Conservation (phyloP, 2,797 vertebrate species). For the Chelon auratus region DNA sequence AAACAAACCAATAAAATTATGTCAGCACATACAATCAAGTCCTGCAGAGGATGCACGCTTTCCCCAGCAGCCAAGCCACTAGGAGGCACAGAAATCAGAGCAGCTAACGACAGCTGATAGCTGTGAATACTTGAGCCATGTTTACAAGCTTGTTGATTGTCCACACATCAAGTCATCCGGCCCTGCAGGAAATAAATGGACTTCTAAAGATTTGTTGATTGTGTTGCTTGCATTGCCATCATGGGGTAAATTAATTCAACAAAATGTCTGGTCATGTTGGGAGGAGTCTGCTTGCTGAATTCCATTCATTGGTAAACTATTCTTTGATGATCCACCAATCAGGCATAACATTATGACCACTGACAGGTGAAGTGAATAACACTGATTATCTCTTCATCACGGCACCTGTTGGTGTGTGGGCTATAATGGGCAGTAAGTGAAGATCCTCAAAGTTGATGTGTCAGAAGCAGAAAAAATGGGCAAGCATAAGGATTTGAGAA, state of each 20-base stretch:
- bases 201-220: constrained; percentile 38
- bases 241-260: constrained; percentile 33
- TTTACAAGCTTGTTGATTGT: constrained; percentile 40
- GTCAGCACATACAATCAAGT: constrained; percentile 8
- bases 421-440: too few relatives aligned
- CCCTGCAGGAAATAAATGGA: constrained; percentile 26
- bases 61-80: background rate
- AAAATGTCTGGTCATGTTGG: constrained; percentile 21
- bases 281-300: constrained; percentile 15
- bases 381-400: background rate
- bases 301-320: constrained; percentile 5
- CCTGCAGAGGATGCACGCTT: constrained; percentile 9
- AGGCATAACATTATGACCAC: too few relatives aligned
- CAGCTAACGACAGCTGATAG: constrained; percentile 16
- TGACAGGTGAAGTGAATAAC: too few relatives aligned
- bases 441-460: too few relatives aligned
- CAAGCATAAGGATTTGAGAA: too few relatives aligned
- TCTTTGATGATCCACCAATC: too few relatives aligned
- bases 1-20: constrained; percentile 33
- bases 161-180: constrained; percentile 19
- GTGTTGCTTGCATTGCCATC: constrained; percentile 30
- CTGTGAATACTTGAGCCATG: constrained; percentile 16
- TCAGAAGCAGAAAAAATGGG: too few relatives aligned
- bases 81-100: constrained; percentile 17
- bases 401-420: too few relatives aligned